Evolutionary conservation across 1,140 invertebrate species (phyloP).

Genomic region (Akabosia matsudoensis): DNA sequence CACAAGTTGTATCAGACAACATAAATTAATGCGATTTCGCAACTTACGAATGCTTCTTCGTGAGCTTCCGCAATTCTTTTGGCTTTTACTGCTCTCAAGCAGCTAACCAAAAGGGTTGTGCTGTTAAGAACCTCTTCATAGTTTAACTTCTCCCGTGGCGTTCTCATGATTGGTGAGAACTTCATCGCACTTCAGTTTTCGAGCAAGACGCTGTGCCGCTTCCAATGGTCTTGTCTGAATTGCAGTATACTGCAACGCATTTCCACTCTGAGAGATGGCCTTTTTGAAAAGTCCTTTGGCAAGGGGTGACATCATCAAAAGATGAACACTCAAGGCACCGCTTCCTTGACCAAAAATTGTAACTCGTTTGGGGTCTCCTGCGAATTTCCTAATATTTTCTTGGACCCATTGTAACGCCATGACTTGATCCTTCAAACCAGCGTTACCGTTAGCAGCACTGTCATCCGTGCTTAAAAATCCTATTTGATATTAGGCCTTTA

Average conservation of each 20-base stretch:
- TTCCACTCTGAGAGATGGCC: conserved; percentile 32
- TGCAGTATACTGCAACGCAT: conserved; percentile 6
- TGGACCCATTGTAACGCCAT: conserved; percentile 50
- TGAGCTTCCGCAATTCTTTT: conserved; percentile 34
- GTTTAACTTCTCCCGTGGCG: background rate
- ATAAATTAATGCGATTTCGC: background rate
- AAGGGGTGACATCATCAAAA: conserved; percentile 33
- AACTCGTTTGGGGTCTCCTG: conserved; percentile 51
- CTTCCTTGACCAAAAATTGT: conserved; percentile 52
- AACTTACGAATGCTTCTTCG: conserved; percentile 28
- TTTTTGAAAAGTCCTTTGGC: conserved; percentile 33
- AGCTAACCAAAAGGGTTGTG: conserved; percentile 19
- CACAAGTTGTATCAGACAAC: background rate
- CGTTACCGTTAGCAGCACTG: conserved; percentile 26
- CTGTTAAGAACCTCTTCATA: background rate
- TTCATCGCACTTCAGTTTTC: conserved; percentile 20
- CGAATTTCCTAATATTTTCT: conserved; percentile 52
- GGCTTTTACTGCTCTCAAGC: conserved; percentile 26
- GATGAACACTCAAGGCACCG: conserved; percentile 51
- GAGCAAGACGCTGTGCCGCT: conserved; percentile 25
- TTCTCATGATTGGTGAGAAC: background rate
- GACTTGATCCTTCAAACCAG: conserved; percentile 50
- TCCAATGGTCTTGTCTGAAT: conserved; percentile 22
- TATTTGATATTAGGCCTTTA: background rate
- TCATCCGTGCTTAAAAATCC: conserved; percentile 31